These are phyloP conservation scores for Pterocles burchelli DNA, from an alignment of 2,113 vertebrate genomes.

Conservation along the genomic window DNA sequence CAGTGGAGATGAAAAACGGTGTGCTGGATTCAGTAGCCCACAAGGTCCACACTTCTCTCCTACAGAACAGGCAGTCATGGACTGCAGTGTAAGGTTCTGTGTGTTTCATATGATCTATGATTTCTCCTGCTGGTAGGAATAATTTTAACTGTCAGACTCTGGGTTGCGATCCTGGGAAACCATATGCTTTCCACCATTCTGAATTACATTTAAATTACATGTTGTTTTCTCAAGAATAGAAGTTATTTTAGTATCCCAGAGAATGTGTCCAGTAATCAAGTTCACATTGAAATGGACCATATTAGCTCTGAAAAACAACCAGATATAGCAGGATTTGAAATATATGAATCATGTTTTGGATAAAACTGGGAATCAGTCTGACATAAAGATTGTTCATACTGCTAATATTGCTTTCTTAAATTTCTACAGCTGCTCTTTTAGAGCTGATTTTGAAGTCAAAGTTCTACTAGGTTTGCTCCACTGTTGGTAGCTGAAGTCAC, in stretches of 20 bases:
- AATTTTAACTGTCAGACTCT: background rate
- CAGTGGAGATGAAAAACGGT: background rate
- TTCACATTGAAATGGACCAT: background rate
- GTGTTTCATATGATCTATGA: background rate
- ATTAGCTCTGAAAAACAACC: background rate
- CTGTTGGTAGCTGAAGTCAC: background rate
- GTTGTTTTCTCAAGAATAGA: background rate
- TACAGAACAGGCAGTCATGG: background rate
- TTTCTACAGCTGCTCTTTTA: background rate
- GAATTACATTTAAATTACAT: background rate
- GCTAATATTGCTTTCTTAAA: background rate
- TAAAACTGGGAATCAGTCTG: background rate
- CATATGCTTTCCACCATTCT: background rate
- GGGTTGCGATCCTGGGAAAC: background rate
- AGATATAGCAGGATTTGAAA: background rate
- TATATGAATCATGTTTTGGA: background rate
- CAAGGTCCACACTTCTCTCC: background rate
- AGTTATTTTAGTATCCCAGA: background rate
- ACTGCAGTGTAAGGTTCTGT: background rate
- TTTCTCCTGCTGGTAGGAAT: background rate
- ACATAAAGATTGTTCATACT: background rate
- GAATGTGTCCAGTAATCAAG: background rate
- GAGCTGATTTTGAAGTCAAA: background rate
- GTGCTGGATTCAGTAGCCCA: background rate
- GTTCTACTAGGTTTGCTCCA: background rate